phyloP scores from a whole-genome alignment of 2,888 invertebrate genomes.

The Cryptocheilus praepositus region DNA sequence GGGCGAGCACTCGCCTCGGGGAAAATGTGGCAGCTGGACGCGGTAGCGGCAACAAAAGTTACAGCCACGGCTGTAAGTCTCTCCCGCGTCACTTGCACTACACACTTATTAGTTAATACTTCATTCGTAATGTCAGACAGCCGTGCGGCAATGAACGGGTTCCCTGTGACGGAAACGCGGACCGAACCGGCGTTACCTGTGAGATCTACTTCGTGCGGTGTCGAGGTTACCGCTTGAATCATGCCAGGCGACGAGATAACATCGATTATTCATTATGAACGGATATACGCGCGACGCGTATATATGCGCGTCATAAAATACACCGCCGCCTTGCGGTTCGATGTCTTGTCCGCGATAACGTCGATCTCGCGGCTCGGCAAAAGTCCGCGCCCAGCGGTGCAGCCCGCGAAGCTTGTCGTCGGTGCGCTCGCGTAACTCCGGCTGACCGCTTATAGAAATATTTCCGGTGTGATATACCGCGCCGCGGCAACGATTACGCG shows the following conservation, averaged over 20 bases:
- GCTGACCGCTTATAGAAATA: not conserved
- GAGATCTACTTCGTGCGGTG: constrained; percentile 7
- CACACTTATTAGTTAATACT: constrained; percentile 7
- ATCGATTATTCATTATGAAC: constrained; percentile 6
- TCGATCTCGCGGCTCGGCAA: too few species aligned
- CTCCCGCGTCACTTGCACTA: too few species aligned
- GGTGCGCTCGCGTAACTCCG: too few species aligned
- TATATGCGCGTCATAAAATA: not conserved
- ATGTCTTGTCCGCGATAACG: not conserved
- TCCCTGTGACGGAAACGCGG: constrained; percentile 8
- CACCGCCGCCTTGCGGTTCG: not conserved
- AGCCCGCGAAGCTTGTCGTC: too few species aligned
- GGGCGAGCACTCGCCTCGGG: too few species aligned
- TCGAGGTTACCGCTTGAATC: constrained; percentile 15
- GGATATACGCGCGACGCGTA: not conserved
- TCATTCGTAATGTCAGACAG: not conserved
- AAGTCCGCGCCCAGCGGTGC: too few species aligned
- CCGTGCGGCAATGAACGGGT: constrained; percentile 6
- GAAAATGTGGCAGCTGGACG: not conserved
- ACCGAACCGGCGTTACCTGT: not conserved
- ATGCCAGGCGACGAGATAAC: constrained; percentile 8
- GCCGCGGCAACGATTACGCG: not conserved
- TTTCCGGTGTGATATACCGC: not conserved
- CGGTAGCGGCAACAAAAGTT: constrained; percentile 4
- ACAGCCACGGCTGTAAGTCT: too few species aligned